Evolutionary conservation across 2,113 vertebrate species (phyloP), one percentile per base, ranked within the genome.

Genomic region (Ramphastos sulfuratus): DNA sequence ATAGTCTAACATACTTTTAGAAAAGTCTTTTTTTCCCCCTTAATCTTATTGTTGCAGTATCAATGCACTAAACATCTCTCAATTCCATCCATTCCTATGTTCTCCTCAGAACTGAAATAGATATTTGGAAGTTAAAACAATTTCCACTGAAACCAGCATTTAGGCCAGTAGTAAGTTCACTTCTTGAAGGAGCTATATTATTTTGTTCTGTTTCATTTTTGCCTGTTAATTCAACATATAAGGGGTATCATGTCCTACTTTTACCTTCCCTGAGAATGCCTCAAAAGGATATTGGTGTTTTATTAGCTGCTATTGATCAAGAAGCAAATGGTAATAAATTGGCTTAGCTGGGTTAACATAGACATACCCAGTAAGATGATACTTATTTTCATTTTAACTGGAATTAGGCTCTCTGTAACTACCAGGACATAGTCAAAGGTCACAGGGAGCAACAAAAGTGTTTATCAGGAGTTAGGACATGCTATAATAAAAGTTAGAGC

Each of bases 251-350:
- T 50, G 24, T 61, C 58, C 50, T 52, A 59, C n/a, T 89, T 96
- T 87, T 82, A 72, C 73, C 35, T 92, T 86, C 23, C 24, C 20
- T 39, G 65, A 72, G 15, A 15, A 11, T 46, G 56, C 66, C 79
- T 90, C 90, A 55, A 82, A 83, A 90, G 91, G 73, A 71, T 33
- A 42, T 16, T 9, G 11, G 7, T 72, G 52, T 65, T 92, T 93
- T 82, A 89, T 64, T 91, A 46, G 55, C 24, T 92, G 88, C 82
- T 76, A 91, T 33, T 64, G 86, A 92, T 74, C 85, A 77, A 63
- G 61, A 80, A 93, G 63, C 31, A 95, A 95, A 71, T 87, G 64
- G 85, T 73, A 94, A 91, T 71, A 95, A 77, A 87, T 78, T 90
- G 89, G 65, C 39, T 94, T 90, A 88, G 82, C 72, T 72, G 76